Evolutionary conservation across 1,140 invertebrate genomes (phyloP), one percentile per base, ranked within the genome.

Genomic region (Triops longicaudatus): DNA sequence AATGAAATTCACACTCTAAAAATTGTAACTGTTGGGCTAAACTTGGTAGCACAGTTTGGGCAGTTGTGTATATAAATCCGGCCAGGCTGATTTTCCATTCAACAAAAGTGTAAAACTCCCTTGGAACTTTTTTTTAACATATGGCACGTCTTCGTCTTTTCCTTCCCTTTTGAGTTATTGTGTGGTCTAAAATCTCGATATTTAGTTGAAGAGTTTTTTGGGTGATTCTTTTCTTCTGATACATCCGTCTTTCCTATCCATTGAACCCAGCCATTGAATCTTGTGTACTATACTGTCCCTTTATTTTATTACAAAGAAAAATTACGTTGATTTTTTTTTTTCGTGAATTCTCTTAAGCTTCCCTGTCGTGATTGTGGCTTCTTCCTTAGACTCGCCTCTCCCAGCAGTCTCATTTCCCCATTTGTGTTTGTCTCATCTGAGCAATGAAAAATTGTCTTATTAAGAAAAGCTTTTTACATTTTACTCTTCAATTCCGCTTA

Each of bases 71-170:
- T 22, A 63, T 63, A 63, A 17, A 6, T 63, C 50, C 50, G 50
- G 50, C 50, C 50, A 63, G 50, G 50, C 50, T 63, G 31, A 22
- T 63, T 63, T 63, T 63, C 50, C 50, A 63, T 63, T 63, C 50
- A 37, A 63, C 50, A 63, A 63, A 63, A 22, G 50, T 63, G 50
- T 63, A 63, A 63, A 63, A 63, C 31, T 63, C 50, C n/a, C 17
- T 63, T 63, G 50, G 10, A 63, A 63, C 50, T 63, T 63, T 9
- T 63, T 63, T 63, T 63, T 14, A 3, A n/a, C 50, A n/a, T 63
- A 9, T 63, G 31, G 31, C 31, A 37, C n/a, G 10, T 63, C 17
- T 22, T 63, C 17, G 50, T 63, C 50, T 63, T 63, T 63, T 7
- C 22, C 50, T 7, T 17, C 4, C 22, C 17, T 63, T 63, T 63